Percentiles rank a stretch among this genome's conserved stretches.
Evolutionary conservation across 2,888 invertebrate genomes (phyloP).

Genomic region (Nemotelus pantherinus): DNA sequence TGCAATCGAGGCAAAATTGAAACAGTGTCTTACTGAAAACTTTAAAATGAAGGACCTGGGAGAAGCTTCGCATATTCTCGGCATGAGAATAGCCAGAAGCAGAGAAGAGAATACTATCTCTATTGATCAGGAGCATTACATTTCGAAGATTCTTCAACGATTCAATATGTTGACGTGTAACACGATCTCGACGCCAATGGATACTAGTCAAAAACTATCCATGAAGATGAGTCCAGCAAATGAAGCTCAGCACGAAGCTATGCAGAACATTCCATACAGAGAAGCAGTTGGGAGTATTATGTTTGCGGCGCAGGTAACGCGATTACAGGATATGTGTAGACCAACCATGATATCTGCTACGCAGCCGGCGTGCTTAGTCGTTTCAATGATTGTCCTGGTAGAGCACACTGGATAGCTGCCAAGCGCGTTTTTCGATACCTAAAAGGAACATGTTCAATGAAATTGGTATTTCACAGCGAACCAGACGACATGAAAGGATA

Average conservation of each 20-base stretch:
- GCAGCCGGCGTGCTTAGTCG: slow-evolving; percentile 34
- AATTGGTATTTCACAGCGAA: slow-evolving; percentile 24
- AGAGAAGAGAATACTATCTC: background rate
- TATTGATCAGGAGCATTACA: slow-evolving; percentile 5
- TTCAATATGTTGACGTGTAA: slow-evolving; percentile 42
- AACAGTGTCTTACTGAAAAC: too few relatives aligned
- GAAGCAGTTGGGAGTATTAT: slow-evolving; percentile 48
- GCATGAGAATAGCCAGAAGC: background rate
- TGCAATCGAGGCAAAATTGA: too few relatives aligned
- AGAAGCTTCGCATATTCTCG: slow-evolving; percentile 37
- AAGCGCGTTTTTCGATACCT: slow-evolving; percentile 49
- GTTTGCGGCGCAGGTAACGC: slow-evolving; percentile 49
- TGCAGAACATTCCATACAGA: slow-evolving; percentile 50
- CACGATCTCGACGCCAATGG: slow-evolving; percentile 41
- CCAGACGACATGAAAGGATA: background rate
- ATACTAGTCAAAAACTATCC: slow-evolving; percentile 48
- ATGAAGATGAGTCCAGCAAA: slow-evolving; percentile 48
- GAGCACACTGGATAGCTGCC: slow-evolving; percentile 50
- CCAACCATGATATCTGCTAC: slow-evolving; percentile 42
- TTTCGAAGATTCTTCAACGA: slow-evolving; percentile 43
- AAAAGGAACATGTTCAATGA: slow-evolving; percentile 45
- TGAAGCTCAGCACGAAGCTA: slow-evolving; percentile 47
- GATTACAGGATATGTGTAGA: too few relatives aligned
- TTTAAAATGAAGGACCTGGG: slow-evolving; percentile 7
- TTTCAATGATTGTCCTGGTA: slow-evolving; percentile 46